A percentile compares a stretch with the other conserved stretches of the same genome.
Evolutionary conservation across 2,113 vertebrate species (phyloP).

Genomic region (Guaruba guarouba): DNA sequence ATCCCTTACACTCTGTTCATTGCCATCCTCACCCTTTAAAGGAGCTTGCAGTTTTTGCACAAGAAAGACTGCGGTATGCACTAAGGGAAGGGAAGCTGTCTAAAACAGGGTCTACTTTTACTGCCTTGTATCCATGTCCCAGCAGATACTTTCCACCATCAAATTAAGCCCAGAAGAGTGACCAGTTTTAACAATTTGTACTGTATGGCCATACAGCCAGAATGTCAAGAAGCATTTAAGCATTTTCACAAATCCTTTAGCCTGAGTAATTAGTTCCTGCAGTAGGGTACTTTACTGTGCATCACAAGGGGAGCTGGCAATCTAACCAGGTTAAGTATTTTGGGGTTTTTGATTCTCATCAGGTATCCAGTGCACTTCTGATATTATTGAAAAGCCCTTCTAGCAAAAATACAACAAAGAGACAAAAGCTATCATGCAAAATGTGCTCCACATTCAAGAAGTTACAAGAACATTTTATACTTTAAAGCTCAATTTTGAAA

Average conservation of each 20-base stretch:
- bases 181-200: background rate
- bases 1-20: background rate
- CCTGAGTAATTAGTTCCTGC: background rate
- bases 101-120: background rate
- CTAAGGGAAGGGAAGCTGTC: background rate
- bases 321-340: background rate
- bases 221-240: background rate
- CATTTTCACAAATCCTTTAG: conserved; percentile 25
- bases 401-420: background rate
- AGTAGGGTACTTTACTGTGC: background rate
- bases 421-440: background rate
- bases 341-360: background rate
- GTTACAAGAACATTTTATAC: background rate
- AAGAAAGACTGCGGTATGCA: background rate
- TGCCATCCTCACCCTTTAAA: background rate
- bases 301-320: conserved; percentile 17
- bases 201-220: background rate
- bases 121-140: background rate
- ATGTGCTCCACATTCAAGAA: background rate
- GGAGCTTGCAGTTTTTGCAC: background rate
- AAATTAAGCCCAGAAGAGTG: background rate
- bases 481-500: background rate
- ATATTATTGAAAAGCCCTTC: background rate
- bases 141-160: background rate
- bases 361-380: background rate